phyloP scores from a whole-genome alignment of 2,888 invertebrate species.

The Andrena bicolor region DNA sequence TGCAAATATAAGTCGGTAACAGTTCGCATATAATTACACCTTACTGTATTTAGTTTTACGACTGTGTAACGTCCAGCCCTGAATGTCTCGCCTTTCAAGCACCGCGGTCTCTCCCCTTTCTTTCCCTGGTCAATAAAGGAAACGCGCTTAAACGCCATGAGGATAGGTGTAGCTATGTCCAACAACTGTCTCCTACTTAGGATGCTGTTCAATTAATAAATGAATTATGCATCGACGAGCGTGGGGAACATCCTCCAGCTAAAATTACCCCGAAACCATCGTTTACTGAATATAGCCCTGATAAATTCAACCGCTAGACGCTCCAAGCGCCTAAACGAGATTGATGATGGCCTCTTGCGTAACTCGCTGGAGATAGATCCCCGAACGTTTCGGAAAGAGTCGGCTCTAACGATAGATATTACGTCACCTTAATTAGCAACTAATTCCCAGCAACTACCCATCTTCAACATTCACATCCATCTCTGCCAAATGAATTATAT shows the following conservation, averaged over 20 bases:
- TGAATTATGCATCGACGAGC: background rate
- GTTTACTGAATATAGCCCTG: background rate
- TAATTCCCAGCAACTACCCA: background rate
- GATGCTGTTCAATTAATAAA: background rate
- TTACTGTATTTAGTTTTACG: conserved; percentile 46
- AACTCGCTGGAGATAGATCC: conserved; percentile 6
- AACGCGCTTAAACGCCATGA: background rate
- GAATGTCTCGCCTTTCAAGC: conserved; percentile 4
- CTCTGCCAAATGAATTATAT: background rate
- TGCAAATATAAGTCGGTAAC: conserved; percentile 39
- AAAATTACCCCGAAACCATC: background rate
- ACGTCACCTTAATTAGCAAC: background rate
- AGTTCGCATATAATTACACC: conserved; percentile 38
- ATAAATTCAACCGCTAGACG: conserved; percentile 1
- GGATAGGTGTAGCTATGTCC: background rate
- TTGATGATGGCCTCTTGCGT: conserved; percentile 15
- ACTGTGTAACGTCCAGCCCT: background rate
- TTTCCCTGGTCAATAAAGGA: background rate
- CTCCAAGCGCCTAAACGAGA: conserved; percentile 9
- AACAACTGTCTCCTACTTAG: background rate
- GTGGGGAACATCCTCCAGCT: background rate
- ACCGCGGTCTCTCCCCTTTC: background rate
- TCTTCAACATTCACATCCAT: background rate
- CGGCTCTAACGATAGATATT: conserved; percentile 7
- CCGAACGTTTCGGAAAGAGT: conserved; percentile 5